These are phyloP conservation scores for Crypturellus undulatus DNA, from an alignment of 2,113 vertebrate species.

Conservation along the genomic window DNA sequence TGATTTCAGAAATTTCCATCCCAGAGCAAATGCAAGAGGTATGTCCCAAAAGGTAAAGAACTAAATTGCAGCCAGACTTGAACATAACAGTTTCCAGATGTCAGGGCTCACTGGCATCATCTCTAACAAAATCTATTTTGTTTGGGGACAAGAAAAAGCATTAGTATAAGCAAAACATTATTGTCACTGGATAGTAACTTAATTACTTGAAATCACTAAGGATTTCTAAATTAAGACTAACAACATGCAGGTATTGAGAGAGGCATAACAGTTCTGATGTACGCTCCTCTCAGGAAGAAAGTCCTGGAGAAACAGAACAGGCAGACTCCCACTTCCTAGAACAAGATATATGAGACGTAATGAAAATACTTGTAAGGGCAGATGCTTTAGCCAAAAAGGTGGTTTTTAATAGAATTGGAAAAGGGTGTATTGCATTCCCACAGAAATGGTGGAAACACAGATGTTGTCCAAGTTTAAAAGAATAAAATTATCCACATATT, in stretches of 20 bases:
- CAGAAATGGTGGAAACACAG: constrained; percentile 70
- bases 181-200: background rate
- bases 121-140: background rate
- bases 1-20: background rate
- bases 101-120: background rate
- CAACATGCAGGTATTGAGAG: background rate
- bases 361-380: constrained; percentile 34
- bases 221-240: constrained; percentile 33
- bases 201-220: constrained; percentile 40
- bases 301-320: constrained; percentile 8
- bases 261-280: constrained; percentile 8
- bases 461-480: constrained; percentile 68
- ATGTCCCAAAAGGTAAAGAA: constrained; percentile 48
- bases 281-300: background rate
- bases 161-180: background rate
- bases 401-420: constrained; percentile 71
- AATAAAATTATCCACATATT: constrained; percentile 69
- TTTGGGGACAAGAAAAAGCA: background rate
- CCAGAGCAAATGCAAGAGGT: constrained; percentile 4
- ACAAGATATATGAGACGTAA: constrained; percentile 50
- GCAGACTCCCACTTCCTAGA: constrained; percentile 56
- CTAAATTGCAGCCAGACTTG: background rate
- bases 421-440: constrained; percentile 59
- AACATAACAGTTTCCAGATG: constrained; percentile 36
- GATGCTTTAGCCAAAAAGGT: constrained; percentile 49